A percentile compares a stretch with the other conserved stretches of the same genome.
Evolutionary conservation across 2,888 invertebrate species (phyloP).

Genomic region (Mactromeris polynyma): DNA sequence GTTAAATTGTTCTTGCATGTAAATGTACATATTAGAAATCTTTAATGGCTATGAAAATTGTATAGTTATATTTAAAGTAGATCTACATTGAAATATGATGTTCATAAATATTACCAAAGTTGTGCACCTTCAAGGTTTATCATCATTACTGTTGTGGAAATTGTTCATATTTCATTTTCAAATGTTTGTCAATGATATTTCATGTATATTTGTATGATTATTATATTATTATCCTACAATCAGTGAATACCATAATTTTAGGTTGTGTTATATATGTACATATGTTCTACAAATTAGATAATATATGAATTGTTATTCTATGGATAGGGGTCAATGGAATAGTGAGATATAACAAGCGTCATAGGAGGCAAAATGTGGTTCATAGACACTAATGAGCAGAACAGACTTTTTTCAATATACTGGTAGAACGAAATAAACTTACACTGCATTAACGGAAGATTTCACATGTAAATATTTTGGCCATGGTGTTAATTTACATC

Average conservation of each 20-base stretch:
- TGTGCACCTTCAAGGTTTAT: no score
- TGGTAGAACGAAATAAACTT: no score
- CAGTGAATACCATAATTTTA: background rate
- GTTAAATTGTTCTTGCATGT: background rate
- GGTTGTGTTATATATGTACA: constrained; percentile 16
- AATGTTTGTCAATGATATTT: background rate
- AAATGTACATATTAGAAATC: background rate
- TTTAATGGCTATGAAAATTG: background rate
- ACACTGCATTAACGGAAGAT: no score
- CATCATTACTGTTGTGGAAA: no score
- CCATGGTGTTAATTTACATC: no score
- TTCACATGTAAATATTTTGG: no score
- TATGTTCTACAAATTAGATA: background rate
- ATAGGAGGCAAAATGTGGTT: no score
- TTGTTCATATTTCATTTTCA: background rate
- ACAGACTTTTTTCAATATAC: no score
- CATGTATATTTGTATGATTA: constrained; percentile 8
- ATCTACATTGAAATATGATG: background rate
- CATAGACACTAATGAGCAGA: no score
- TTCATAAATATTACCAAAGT: background rate
- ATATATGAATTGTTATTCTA: constrained; percentile 5
- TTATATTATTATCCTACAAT: constrained; percentile 6
- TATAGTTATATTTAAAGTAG: background rate
- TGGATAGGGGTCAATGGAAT: background rate
- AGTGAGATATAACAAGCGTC: background rate